Percentiles rank a stretch among this genome's conserved stretches.
phyloP scores from a whole-genome alignment of 2,888 invertebrate species.

The Synanthedon tipuliformis region DNA sequence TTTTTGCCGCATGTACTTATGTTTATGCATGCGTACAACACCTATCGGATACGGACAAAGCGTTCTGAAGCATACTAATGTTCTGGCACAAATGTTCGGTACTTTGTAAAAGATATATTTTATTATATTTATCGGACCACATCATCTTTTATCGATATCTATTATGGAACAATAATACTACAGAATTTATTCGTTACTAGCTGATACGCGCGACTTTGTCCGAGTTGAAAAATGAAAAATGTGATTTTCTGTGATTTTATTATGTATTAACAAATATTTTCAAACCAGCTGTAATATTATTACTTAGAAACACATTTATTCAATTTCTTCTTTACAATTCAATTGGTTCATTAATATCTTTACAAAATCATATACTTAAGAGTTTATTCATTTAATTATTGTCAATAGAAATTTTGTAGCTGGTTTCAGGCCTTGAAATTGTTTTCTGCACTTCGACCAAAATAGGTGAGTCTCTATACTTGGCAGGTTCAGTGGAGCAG shows the following conservation, averaged over 20 bases:
- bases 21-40: conserved; percentile 14
- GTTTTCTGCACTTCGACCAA: conserved; percentile 42
- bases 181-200: too few species aligned
- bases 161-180: neutral
- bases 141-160: neutral
- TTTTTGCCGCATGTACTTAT: conserved; percentile 9
- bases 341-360: too few species aligned
- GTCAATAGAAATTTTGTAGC: conserved; percentile 35
- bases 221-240: too few species aligned
- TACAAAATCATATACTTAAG: too few species aligned
- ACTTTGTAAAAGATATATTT: conserved; percentile 19
- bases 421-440: conserved; percentile 38
- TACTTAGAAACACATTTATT: too few species aligned
- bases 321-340: too few species aligned
- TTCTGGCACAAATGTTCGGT: conserved; percentile 32
- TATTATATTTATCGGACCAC: neutral
- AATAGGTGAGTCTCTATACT: conserved; percentile 38
- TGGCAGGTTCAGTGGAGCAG: conserved; percentile 63
- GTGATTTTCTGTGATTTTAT: too few species aligned
- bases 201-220: too few species aligned
- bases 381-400: neutral
- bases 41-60: conserved; percentile 18
- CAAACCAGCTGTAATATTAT: too few species aligned
- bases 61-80: conserved; percentile 39
- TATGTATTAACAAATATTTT: too few species aligned